phyloP scores from a whole-genome alignment of 2,888 invertebrate species.

The Toxonevra muliebris region DNA sequence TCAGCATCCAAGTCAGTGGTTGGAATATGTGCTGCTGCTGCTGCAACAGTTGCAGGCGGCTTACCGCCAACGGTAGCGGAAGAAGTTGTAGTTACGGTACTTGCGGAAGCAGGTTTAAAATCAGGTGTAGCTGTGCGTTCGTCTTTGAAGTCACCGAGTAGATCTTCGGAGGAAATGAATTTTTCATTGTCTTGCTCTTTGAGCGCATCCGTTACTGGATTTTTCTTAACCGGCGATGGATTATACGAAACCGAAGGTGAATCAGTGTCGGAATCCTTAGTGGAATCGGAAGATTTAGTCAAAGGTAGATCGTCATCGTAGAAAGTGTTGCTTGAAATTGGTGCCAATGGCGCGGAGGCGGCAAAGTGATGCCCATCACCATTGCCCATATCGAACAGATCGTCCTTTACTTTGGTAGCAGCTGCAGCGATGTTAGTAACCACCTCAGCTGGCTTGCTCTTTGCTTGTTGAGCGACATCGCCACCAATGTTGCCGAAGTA shows the following conservation, averaged over 20 bases:
- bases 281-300: constrained; percentile 43
- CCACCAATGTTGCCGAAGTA: constrained; percentile 35
- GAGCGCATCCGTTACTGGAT: constrained; percentile 55
- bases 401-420: constrained; percentile 16
- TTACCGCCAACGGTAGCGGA: background rate
- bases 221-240: constrained; percentile 61
- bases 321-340: constrained; percentile 33
- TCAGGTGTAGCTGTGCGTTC: constrained; percentile 53
- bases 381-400: constrained; percentile 22
- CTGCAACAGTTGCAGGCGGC: background rate
- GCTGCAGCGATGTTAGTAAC: background rate
- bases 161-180: constrained; percentile 64
- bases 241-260: constrained; percentile 62
- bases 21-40: constrained; percentile 32
- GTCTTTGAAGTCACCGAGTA: constrained; percentile 61
- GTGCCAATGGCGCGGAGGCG: constrained; percentile 37
- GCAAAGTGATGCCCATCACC: constrained; percentile 30
- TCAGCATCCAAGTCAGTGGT: constrained; percentile 58
- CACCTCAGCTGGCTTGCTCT: constrained; percentile 21
- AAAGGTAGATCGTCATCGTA: constrained; percentile 41
- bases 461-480: constrained; percentile 20
- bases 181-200: constrained; percentile 64
- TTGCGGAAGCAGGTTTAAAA: constrained; percentile 39
- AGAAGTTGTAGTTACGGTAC: constrained; percentile 16
- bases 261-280: constrained; percentile 60